A percentile compares a stretch with the other conserved stretches of the same genome.
These are phyloP conservation scores for Halcyon leucocephala DNA, from an alignment of 2,797 vertebrate species.

Conservation along the genomic window DNA sequence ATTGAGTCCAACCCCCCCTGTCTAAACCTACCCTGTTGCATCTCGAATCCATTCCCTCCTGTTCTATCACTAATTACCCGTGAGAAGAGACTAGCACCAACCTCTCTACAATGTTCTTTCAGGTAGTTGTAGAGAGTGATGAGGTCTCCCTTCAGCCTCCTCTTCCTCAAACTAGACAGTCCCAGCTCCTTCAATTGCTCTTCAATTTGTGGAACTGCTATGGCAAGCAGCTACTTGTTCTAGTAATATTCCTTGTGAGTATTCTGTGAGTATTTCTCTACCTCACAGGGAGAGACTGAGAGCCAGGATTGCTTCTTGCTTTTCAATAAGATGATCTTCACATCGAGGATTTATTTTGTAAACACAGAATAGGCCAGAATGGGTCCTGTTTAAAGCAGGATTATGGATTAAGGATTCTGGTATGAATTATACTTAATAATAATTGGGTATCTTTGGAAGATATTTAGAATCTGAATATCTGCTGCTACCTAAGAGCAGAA, in stretches of 20 bases:
- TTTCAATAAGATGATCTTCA: background rate
- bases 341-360: background rate
- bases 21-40: no score
- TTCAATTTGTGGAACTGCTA: background rate
- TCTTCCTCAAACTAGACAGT: no score
- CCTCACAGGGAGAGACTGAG: background rate
- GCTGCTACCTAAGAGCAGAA: background rate
- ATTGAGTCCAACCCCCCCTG: no score
- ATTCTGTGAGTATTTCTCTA: background rate
- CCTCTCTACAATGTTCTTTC: no score
- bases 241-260: background rate
- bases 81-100: no score
- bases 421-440: background rate
- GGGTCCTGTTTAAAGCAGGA: background rate
- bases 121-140: no score
- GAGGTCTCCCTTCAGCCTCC: no score
- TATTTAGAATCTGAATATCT: background rate
- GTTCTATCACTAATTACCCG: no score
- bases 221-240: background rate
- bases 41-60: no score
- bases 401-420: background rate
- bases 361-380: background rate
- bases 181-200: no score
- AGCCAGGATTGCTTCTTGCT: background rate
- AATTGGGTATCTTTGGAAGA: background rate